phyloP scores from a whole-genome alignment of 1,140 invertebrate genomes.

The Leptopilina boulardi region DNA sequence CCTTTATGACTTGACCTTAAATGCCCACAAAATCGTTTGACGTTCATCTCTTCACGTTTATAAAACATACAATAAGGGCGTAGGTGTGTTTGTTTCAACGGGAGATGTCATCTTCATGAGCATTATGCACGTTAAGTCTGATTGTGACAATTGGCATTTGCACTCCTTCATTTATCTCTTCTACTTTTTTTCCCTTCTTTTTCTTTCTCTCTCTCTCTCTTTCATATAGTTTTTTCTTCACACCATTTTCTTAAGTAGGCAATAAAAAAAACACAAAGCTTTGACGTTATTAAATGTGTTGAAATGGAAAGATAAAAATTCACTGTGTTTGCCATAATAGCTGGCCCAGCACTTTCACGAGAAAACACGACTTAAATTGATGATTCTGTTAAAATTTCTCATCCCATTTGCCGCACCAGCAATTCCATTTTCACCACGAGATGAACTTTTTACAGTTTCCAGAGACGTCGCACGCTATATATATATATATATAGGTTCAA shows the following conservation, averaged over 20 bases:
- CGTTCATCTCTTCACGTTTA: not conserved
- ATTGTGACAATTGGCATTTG: constrained; percentile 27
- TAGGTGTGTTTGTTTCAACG: constrained; percentile 17
- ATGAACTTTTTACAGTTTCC: constrained; percentile 22
- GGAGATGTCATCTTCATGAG: constrained; percentile 13
- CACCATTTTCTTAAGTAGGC: not conserved
- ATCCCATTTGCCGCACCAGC: constrained; percentile 19
- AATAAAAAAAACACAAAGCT: not conserved
- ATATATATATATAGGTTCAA: not conserved
- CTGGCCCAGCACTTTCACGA: constrained; percentile 6
- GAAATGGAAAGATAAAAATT: constrained; percentile 3
- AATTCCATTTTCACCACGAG: constrained; percentile 10
- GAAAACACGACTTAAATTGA: constrained; percentile 13
- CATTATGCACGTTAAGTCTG: constrained; percentile 23
- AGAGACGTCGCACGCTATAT: not conserved
- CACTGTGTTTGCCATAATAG: not conserved
- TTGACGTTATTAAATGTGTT: constrained; percentile 6
- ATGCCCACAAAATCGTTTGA: constrained; percentile 13
- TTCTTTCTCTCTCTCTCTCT: not conserved
- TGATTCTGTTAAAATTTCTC: constrained; percentile 14
- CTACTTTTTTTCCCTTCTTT: constrained; percentile 1
- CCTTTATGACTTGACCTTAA: not conserved
- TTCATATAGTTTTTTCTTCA: not conserved
- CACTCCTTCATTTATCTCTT: constrained; percentile 17
- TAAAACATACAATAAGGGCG: not conserved